Conservation (phyloP, 2,797 vertebrate genomes). For the Psittacula derbiana region DNA sequence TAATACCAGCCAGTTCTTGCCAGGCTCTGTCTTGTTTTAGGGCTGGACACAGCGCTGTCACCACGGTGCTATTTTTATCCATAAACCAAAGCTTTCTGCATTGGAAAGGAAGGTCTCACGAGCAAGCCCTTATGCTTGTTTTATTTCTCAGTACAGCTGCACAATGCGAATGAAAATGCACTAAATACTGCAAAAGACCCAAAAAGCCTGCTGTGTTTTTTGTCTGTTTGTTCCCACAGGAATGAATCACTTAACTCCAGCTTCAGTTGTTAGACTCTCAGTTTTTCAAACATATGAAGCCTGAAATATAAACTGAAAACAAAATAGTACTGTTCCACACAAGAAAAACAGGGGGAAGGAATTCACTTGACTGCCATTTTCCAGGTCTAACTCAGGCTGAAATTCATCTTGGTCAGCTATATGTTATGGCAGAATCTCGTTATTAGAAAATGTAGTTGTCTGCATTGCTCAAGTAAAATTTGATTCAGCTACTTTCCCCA, state of each 20-base stretch:
- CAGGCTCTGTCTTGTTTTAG: background rate
- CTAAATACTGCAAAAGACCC: background rate
- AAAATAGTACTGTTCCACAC: background rate
- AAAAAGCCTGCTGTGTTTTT: background rate
- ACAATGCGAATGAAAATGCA: background rate
- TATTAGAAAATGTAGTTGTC: background rate
- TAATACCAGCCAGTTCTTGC: background rate
- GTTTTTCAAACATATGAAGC: background rate
- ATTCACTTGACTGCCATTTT: background rate
- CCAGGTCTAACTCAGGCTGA: background rate
- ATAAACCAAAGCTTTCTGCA: background rate
- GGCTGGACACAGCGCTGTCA: background rate
- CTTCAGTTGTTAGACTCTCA: background rate
- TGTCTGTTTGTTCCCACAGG: background rate
- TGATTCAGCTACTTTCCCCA: background rate
- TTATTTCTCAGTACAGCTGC: background rate
- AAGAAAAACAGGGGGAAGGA: background rate
- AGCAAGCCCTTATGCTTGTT: background rate
- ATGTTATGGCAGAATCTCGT: background rate
- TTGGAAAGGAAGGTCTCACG: background rate
- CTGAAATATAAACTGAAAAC: background rate
- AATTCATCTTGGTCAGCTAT: background rate
- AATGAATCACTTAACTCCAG: background rate
- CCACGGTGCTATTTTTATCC: background rate
- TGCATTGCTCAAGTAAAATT: background rate